A percentile compares a stretch with the other conserved stretches of the same genome.
phyloP scores from a whole-genome alignment of 2,797 vertebrate genomes.

The Oreochromis grahami region DNA sequence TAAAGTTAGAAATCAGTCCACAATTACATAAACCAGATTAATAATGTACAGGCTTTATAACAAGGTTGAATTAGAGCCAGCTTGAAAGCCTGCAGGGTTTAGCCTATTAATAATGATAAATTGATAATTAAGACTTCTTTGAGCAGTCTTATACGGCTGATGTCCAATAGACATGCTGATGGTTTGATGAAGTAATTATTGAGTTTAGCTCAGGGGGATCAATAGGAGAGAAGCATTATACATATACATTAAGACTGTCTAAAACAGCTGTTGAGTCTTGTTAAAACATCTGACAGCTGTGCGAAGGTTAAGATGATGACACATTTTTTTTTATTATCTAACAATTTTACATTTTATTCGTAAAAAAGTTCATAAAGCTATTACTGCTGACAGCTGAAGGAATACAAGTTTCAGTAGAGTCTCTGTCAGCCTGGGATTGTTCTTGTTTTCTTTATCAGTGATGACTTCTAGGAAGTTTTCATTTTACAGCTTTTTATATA shows the following conservation, averaged over 20 bases:
- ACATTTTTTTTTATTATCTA: not conserved
- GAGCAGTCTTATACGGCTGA: not conserved
- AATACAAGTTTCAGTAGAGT: not conserved
- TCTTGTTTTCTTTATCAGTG: not conserved
- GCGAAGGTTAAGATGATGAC: not conserved
- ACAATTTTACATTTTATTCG: not conserved
- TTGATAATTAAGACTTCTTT: not conserved
- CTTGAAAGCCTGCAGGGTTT: not conserved
- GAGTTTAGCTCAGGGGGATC: not conserved
- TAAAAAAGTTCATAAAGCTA: not conserved
- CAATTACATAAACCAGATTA: not conserved
- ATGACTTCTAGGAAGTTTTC: not conserved
- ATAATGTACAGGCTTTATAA: not conserved
- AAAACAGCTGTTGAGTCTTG: not conserved
- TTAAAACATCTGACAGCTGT: not conserved
- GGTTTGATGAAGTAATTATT: not conserved
- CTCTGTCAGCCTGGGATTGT: not conserved
- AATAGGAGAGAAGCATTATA: not conserved
- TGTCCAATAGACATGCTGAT: not conserved
- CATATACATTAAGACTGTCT: not conserved
- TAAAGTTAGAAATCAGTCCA: not conserved
- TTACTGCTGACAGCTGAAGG: not conserved
- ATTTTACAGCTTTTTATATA: not conserved
- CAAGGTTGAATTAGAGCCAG: not conserved
- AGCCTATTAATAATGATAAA: not conserved